phyloP scores from a whole-genome alignment of 2,797 vertebrate genomes.

The Oreortyx pictus region DNA sequence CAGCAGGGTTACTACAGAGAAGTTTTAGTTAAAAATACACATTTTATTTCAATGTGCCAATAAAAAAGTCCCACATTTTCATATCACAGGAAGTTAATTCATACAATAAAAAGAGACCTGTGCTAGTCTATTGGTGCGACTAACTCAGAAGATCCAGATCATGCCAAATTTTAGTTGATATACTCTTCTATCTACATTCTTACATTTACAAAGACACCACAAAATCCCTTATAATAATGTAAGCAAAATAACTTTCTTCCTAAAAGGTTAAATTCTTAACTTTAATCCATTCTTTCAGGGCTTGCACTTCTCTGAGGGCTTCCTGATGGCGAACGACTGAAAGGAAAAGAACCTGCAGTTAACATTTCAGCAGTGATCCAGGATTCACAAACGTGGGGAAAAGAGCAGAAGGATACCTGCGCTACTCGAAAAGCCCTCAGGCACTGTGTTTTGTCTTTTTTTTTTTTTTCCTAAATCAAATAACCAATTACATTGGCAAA shows the following conservation, averaged over 20 bases:
- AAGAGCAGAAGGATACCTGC: background rate
- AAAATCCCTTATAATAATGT: conserved; percentile 85
- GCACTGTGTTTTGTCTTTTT: background rate
- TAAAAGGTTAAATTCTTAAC: conserved; percentile 77
- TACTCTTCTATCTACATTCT: conserved; percentile 78
- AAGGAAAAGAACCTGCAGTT: conserved; percentile 55
- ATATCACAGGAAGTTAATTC: conserved; percentile 82
- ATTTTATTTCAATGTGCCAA: conserved; percentile 85
- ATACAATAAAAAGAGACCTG: conserved; percentile 81
- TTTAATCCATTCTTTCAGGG: conserved; percentile 86
- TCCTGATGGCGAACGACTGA: conserved; percentile 82
- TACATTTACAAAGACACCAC: conserved; percentile 82
- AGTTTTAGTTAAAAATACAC: conserved; percentile 83
- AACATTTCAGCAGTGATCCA: background rate
- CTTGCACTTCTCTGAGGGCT: conserved; percentile 86
- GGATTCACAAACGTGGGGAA: background rate
- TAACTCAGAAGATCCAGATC: conserved; percentile 79
- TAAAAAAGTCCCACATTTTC: conserved; percentile 83
- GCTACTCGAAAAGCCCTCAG: background rate
- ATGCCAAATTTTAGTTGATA: conserved; percentile 78
- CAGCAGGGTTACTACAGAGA: conserved; percentile 76
- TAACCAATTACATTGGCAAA: background rate
- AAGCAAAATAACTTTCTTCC: conserved; percentile 83
- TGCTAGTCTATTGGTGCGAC: conserved; percentile 81
- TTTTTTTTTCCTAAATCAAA: background rate